These are phyloP conservation scores for Chrosomus eos DNA, from an alignment of 2,797 vertebrate species.

Conservation along the genomic window DNA sequence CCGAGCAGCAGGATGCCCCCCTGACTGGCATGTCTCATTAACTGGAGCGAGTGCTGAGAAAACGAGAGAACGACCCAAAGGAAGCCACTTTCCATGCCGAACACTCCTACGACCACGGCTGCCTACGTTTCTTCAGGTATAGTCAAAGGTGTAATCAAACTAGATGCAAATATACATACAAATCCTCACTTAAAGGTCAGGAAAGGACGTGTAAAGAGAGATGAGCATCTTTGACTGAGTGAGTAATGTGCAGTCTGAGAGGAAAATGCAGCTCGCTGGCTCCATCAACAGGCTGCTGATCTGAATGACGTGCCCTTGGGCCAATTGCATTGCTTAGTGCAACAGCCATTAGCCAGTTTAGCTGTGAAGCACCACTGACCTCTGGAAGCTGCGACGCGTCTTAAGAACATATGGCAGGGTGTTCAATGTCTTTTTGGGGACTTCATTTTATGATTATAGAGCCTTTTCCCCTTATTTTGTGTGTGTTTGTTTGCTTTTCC, in stretches of 20 bases:
- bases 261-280: slow-evolving; percentile 54
- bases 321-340: slow-evolving; percentile 10
- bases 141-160: slow-evolving; percentile 37
- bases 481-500: background rate
- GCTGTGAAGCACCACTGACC: slow-evolving; percentile 34
- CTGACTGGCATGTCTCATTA: slow-evolving; percentile 79
- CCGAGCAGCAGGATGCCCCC: slow-evolving; percentile 74
- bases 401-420: slow-evolving; percentile 42
- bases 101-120: background rate
- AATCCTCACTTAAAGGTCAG: slow-evolving; percentile 10
- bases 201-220: slow-evolving; percentile 57
- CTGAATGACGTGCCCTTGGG: slow-evolving; percentile 31
- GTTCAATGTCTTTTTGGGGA: slow-evolving; percentile 28
- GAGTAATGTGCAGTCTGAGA: background rate
- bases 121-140: slow-evolving; percentile 1
- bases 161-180: slow-evolving; percentile 64
- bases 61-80: slow-evolving; percentile 59
- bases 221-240: slow-evolving; percentile 61
- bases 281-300: slow-evolving; percentile 55
- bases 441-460: slow-evolving; percentile 12
- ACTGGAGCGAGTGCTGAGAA: slow-evolving; percentile 60
- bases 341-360: slow-evolving; percentile 32
- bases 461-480: background rate
- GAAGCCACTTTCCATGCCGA: slow-evolving; percentile 14
- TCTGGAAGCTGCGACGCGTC: slow-evolving; percentile 25